Evolutionary conservation across 2,113 vertebrate genomes (phyloP), one percentile per base, ranked within the genome.

Genomic region (Fulica atra): DNA sequence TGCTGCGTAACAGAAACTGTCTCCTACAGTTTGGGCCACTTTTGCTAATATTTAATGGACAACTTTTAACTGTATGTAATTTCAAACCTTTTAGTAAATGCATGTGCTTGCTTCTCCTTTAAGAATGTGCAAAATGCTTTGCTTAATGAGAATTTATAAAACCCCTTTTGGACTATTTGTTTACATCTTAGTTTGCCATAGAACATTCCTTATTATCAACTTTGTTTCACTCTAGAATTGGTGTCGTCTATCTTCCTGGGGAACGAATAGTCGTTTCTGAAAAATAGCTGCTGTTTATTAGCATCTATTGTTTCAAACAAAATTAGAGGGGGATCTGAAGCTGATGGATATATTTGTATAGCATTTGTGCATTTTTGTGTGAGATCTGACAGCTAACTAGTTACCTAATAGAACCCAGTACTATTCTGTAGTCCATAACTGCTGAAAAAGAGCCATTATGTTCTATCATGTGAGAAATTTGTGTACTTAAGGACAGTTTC

Each of bases 401-500:
- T 44, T 65, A 24, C 18, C 51, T 84, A 84, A 78, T 60, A 88
- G 69, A 93, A 78, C 10, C 12, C 65, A 84, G 16, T 50, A 46
- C 35, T 78, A 61, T 71, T 93, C 40, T 90, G 36, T 56, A 85
- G 51, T 66, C 54, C 44, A 50, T 69, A 92, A 40, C 38, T 72
- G 82, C 36, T 89, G 36, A 91, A 92, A 96, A 95, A 88, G 73
- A 95, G 36, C 36, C 53, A 63, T 93, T 95, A 91, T 56, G 44
- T 77, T 95, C 78, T 35, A 83, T 60, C 68, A 89, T 95, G 82
- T 93, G 66, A 92, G 86, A 95, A 95, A 92, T 95, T 60, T 93
- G 92, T 94, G 60, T 94, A 83, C 71, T 89, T 95, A 95, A 92
- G 76, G 70, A 80, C 60, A 93, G 56, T 77, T 93, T 95, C 78